phyloP scores from a whole-genome alignment of 2,113 vertebrate genomes.

The Bambusicola thoracicus region DNA sequence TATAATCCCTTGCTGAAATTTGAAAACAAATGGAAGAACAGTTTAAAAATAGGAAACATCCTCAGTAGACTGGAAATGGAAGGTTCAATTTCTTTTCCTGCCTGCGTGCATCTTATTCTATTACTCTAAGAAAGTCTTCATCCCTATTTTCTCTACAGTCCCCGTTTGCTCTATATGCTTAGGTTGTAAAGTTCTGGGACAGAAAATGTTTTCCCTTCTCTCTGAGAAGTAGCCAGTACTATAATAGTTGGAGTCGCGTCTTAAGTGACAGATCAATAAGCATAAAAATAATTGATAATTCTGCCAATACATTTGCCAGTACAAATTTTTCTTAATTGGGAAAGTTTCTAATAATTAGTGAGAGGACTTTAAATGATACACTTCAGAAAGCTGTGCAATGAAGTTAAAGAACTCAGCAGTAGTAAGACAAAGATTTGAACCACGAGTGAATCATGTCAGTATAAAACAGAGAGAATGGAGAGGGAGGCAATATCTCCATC shows the following conservation, averaged over 20 bases:
- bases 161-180: background rate
- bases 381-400: background rate
- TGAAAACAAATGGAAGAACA: background rate
- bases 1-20: background rate
- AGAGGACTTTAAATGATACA: background rate
- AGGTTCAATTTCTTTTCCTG: background rate
- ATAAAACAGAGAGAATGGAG: background rate
- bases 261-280: background rate
- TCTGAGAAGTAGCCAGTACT: background rate
- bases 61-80: background rate
- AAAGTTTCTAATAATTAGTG: background rate
- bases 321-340: background rate
- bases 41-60: background rate
- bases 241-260: background rate
- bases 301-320: background rate
- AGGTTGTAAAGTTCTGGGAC: background rate
- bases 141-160: background rate
- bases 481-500: background rate
- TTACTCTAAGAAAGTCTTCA: background rate
- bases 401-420: background rate
- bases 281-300: background rate
- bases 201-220: background rate
- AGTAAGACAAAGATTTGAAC: background rate
- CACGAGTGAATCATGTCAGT: background rate
- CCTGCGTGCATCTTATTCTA: background rate